Evolutionary conservation across 2,888 invertebrate species (phyloP).

Genomic region (Pseudeuparius sepicola): DNA sequence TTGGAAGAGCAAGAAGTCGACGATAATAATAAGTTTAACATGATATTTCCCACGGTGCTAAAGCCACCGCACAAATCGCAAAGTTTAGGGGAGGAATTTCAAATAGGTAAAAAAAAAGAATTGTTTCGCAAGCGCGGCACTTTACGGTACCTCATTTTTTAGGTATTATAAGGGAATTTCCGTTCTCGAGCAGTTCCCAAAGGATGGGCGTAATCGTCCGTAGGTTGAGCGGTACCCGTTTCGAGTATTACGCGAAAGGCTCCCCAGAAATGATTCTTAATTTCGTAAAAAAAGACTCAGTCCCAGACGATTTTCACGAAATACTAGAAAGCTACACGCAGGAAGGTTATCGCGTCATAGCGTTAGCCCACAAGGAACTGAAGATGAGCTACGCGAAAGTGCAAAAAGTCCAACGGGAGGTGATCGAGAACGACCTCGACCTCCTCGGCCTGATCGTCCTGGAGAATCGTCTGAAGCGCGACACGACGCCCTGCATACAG

Average conservation of each 20-base stretch:
- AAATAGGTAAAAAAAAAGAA: conserved; percentile 49
- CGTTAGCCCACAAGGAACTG: conserved; percentile 68
- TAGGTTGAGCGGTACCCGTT: conserved; percentile 46
- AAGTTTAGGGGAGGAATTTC: conserved; percentile 45
- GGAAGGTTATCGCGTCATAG: conserved; percentile 89
- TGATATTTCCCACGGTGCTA: conserved; percentile 80
- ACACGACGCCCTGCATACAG: conserved; percentile 72
- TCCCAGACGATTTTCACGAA: conserved; percentile 70
- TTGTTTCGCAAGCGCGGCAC: too few relatives aligned
- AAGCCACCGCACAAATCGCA: conserved; percentile 42
- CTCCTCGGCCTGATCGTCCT: conserved; percentile 86
- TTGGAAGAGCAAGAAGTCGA: conserved; percentile 80
- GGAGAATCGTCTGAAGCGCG: conserved; percentile 88
- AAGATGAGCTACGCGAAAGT: conserved; percentile 54
- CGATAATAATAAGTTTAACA: conserved; percentile 76
- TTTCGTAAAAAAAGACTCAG: conserved; percentile 63
- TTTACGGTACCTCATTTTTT: conserved; percentile 35
- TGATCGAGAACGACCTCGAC: conserved; percentile 69
- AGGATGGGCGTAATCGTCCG: conserved; percentile 84
- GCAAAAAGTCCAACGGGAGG: conserved; percentile 64
- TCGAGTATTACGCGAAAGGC: conserved; percentile 42
- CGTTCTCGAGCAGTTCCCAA: conserved; percentile 75
- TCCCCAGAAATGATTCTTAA: conserved; percentile 86
- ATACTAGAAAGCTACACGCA: conserved; percentile 78
- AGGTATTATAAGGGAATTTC: conserved; percentile 63